Percentiles rank a stretch among this genome's conserved stretches.
These are phyloP conservation scores for Drosophila nikananu DNA, from an alignment of 1,140 invertebrate species.

Conservation along the genomic window DNA sequence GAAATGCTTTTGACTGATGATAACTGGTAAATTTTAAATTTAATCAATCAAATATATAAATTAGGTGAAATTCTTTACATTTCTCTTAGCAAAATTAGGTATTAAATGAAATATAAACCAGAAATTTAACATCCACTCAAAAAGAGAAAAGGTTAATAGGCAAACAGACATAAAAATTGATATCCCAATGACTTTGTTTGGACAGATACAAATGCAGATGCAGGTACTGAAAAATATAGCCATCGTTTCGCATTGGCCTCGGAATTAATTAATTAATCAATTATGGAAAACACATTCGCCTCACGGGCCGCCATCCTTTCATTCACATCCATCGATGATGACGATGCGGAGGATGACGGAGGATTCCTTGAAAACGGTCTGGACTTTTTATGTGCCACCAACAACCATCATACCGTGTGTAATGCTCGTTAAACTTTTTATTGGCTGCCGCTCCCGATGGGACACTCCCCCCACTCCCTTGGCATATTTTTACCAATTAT, in stretches of 20 bases:
- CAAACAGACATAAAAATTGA: conserved; percentile 30
- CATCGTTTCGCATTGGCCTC: conserved; percentile 41
- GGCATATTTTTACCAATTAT: conserved; percentile 60
- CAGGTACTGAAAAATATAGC: conserved; percentile 28
- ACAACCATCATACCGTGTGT: conserved; percentile 24
- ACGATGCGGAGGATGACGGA: conserved; percentile 23
- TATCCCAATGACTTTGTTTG: conserved; percentile 41
- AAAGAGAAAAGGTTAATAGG: background rate
- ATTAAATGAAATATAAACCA: background rate
- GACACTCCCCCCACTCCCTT: background rate
- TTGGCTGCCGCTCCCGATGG: conserved; percentile 47
- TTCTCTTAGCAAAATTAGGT: no score
- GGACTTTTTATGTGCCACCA: conserved; percentile 61
- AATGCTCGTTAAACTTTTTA: conserved; percentile 71
- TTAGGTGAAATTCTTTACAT: fast-evolving
- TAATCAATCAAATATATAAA: background rate
- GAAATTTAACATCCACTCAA: no score
- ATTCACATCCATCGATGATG: conserved; percentile 22
- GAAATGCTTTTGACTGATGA: conserved; percentile 5
- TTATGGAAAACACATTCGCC: conserved; percentile 71
- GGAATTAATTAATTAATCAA: conserved; percentile 77
- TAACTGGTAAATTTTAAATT: background rate
- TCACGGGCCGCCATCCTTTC: conserved; percentile 20
- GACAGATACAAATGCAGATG: conserved; percentile 7
- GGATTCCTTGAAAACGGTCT: conserved; percentile 60